Percentiles rank a stretch among this genome's conserved stretches.
Evolutionary conservation across 1,140 invertebrate species (phyloP).

Genomic region (Phthorimaea operculella): DNA sequence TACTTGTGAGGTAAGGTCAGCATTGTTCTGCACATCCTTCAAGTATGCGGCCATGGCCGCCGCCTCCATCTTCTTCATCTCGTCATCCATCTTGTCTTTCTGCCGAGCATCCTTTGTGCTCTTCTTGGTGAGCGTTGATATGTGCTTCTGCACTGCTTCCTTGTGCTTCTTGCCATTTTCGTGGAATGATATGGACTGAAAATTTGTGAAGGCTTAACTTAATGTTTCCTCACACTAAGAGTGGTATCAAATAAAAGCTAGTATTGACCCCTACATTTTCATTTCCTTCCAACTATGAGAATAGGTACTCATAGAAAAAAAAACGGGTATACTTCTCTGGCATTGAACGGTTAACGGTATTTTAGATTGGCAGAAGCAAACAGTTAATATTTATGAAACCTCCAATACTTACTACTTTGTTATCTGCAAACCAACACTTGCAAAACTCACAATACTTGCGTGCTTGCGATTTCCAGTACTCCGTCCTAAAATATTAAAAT

Average conservation of each 20-base stretch:
- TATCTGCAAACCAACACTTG: slow-evolving; percentile 98
- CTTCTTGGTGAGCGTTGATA: slow-evolving; percentile 87
- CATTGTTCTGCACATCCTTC: slow-evolving; percentile 79
- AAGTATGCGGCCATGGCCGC: slow-evolving; percentile 86
- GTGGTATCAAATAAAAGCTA: too few species aligned
- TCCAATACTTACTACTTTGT: slow-evolving; percentile 83
- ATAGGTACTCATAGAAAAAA: too few species aligned
- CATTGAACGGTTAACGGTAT: too few species aligned
- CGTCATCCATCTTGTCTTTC: slow-evolving; percentile 79
- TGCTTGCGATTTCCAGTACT: slow-evolving; percentile 97
- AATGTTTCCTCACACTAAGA: too few species aligned
- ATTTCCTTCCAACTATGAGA: too few species aligned
- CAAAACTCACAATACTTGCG: slow-evolving; percentile 97
- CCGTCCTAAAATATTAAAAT: slow-evolving; percentile 75
- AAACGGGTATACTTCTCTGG: too few species aligned
- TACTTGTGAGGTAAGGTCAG: slow-evolving; percentile 77
- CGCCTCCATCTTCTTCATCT: slow-evolving; percentile 90
- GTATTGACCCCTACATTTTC: too few species aligned
- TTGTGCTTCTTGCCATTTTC: slow-evolving; percentile 94
- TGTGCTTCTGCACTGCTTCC: slow-evolving; percentile 89
- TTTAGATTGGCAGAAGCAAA: too few species aligned
- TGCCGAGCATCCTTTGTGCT: slow-evolving; percentile 83
- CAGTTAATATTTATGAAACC: neutral
- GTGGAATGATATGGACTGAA: slow-evolving; percentile 93
- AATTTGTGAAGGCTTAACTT: slow-evolving; percentile 17